These are phyloP conservation scores for Mus pahari DNA, from an alignment of 2,113 vertebrate genomes.

Conservation along the genomic window DNA sequence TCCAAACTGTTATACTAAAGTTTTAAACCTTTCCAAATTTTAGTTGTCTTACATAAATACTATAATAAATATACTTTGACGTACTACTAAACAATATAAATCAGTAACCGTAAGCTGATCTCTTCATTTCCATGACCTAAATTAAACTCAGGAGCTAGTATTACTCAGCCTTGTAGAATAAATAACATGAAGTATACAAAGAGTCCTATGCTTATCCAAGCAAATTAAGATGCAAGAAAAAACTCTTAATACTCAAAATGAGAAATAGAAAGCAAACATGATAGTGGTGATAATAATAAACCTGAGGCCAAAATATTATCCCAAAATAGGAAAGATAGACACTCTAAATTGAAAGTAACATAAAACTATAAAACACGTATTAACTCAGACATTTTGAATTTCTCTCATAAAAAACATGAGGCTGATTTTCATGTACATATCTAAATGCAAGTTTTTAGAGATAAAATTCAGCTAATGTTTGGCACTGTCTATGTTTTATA, in stretches of 20 bases:
- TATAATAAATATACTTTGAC: not conserved
- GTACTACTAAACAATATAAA: not conserved
- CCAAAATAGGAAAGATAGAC: too few species aligned
- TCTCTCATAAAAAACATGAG: not conserved
- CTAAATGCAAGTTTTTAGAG: not conserved
- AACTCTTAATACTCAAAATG: constrained; percentile 15
- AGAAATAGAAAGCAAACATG: not conserved
- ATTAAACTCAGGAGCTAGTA: not conserved
- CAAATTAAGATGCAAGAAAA: not conserved
- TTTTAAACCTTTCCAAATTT: not conserved
- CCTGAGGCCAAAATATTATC: not conserved
- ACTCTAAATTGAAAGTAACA: not conserved
- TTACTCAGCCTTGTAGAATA: not conserved
- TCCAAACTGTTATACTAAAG: not conserved
- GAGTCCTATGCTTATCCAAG: not conserved
- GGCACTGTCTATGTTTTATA: not conserved
- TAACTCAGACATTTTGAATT: not conserved
- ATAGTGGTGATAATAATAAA: not conserved
- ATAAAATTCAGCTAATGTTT: not conserved
- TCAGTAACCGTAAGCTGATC: not conserved
- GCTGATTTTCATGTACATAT: not conserved
- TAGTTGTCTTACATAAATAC: not conserved
- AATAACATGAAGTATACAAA: not conserved
- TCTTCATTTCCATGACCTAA: constrained; percentile 23
- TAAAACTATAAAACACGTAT: not conserved